Evolutionary conservation across 2,113 vertebrate species (phyloP), one percentile per base, ranked within the genome.

Genomic region (Oryzias curvinotus): DNA sequence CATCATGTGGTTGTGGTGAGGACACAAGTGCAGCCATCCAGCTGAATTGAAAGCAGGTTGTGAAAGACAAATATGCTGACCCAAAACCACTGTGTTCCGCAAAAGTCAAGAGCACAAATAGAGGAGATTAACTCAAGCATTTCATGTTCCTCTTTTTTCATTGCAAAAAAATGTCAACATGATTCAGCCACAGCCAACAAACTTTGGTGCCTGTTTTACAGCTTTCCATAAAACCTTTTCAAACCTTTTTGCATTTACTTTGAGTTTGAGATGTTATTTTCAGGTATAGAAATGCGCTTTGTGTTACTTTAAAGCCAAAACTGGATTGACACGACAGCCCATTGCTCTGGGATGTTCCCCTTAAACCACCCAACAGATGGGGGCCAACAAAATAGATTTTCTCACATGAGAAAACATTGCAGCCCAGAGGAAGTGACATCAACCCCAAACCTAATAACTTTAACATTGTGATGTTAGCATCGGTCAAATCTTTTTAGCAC

Each of bases 61-160:
- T 87, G 85, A 87, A 89, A 84, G 62, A 72, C 54, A 78, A 83
- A 87, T 80, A 74, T 78, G 77, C 76, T 88, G 81, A 84, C 68
- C 75, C 65, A 52, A 77, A 80, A 48, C 74, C 71, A 79, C 41
- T 15, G 64, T 63, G 80, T 88, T 90, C 82, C 62, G 50, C 81
- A 84, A 82, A 81, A 56, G 53, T 55, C 23, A 52, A 64, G 57
- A 72, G 74, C 1, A 45, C 68, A 68, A 43, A 50, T 36, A 52
- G 41, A 49, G 69, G 44, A 48, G 63, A 57, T 62, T 41, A 54
- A 69, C 15, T 50, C 44, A 46, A 55, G 23, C 59, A 7, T 49
- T 55, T 50, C 21, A 26, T 44, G 67, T 81, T 85, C 72, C 74
- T 62, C 65, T 78, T 82, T 70, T 25, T 64, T 68, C 67, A 56